phyloP scores from a whole-genome alignment of 1,140 invertebrate species.

The Scaptomyza graminum region DNA sequence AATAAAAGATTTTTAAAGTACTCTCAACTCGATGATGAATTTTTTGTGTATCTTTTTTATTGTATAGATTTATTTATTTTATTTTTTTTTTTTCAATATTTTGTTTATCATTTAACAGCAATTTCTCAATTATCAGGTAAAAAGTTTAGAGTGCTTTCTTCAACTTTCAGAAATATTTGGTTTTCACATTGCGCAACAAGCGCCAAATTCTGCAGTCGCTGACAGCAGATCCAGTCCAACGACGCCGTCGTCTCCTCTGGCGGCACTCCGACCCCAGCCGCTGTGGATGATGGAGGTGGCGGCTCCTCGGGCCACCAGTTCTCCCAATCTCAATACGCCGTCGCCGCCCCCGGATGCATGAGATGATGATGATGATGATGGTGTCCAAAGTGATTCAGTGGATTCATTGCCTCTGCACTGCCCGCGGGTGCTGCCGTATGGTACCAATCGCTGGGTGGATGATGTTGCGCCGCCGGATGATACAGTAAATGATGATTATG shows the following conservation, averaged over 20 bases:
- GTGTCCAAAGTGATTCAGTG: constrained; percentile 85
- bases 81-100: constrained; percentile 54
- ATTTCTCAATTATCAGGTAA: constrained; percentile 82
- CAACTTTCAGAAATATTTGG: constrained; percentile 82
- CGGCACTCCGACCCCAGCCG: constrained; percentile 26
- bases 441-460: constrained; percentile 80
- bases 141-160: constrained; percentile 79
- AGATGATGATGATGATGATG: constrained; percentile 84
- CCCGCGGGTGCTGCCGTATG: constrained; percentile 84
- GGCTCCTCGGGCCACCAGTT: constrained; percentile 75
- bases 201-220: constrained; percentile 75
- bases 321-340: constrained; percentile 85
- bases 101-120: constrained; percentile 63
- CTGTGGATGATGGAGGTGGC: constrained; percentile 23
- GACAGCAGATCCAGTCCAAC: constrained; percentile 73
- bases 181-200: constrained; percentile 80
- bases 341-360: constrained; percentile 85
- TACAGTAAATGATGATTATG: constrained; percentile 83
- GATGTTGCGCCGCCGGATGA: constrained; percentile 82
- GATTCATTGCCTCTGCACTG: constrained; percentile 87
- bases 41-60: constrained; percentile 6
- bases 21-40: constrained; percentile 43
- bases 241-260: constrained; percentile 51
- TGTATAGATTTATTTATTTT: constrained; percentile 13
- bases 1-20: constrained; percentile 58